Evolutionary conservation across 2,888 invertebrate species (phyloP), one percentile per base, ranked within the genome.

Genomic region (Drosophila pseudotakahashii): DNA sequence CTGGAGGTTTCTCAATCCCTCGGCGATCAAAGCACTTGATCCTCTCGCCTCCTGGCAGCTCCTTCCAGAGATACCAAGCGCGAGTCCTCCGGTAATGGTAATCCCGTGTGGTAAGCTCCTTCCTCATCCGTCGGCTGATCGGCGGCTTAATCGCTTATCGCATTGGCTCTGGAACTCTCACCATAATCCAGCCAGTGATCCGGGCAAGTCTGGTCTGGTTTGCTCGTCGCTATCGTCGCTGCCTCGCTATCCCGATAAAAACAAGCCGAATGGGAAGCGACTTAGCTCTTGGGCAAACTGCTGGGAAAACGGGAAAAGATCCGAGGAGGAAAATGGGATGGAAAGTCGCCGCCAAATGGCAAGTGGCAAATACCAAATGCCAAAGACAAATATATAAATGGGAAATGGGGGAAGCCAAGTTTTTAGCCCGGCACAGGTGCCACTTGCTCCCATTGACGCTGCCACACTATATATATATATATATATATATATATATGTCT

Each of bases 291-390:
- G 39, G 37, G 50, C 53, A 70, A 70, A 61, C 69, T 50, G 54
- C 42, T 16, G 10, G 37, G 13, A 14, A 34, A 55, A 57, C 19
- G 19, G 19, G 11, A 30, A 7, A 23, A 34, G 36, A 23, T 23
- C 23, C 37, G 19, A 23, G 54, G 19, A 23, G 54, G 45, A 57
- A 48, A 48, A 47, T 10, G 51, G 53, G 44, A 51, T 16, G 41
- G 54, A 47, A 64, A 47, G 14, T 44, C 78, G 59, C 41, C 54
- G 61, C 44, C 75, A 81, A 84, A 81, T 81, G 75, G 78, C 70
- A 77, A 79, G 50, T 55, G 53, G n/a, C 42, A 42, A 42, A 34
- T 34, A 34, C 11, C 7, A 30, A 30, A 30, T 30, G 30, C 7
- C 68, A 77, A 77, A 26, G 26, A 26, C 26, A 26, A 26, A 26